Evolutionary conservation across 2,113 vertebrate genomes (phyloP), one percentile per base, ranked within the genome.

Genomic region (Thomomys bottae): DNA sequence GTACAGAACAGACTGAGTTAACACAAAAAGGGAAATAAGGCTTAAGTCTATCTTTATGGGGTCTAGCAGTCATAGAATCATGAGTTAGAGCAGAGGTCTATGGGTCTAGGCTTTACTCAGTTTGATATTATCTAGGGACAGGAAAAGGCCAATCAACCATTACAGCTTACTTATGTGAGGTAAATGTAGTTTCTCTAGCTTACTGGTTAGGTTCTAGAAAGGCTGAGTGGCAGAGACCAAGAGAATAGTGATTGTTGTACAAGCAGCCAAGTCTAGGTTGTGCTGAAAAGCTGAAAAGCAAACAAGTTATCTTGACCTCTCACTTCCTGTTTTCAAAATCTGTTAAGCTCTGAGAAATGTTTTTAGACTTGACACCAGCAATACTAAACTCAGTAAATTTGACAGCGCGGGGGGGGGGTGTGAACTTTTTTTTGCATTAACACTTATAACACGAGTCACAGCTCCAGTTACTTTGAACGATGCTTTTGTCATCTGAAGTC

Each of bases 11-110:
- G 20, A 68, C 42, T 79, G 18, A 72, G 26, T 82, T 90, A 77
- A 92, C 32, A 42, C 42, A 73, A 57, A 88, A 73, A 45, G 78
- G 59, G 87, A 87, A 95, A 81, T 76, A 89, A 87, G 54, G 77
- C 80, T 76, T 91, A 59, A 54, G 49, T 49, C 26, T 34, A 20
- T 20, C 30, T 82, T 67, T 17, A 87, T 71, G 10, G 57, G 45
- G n/a, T 63, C 49, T 30, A 82, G 42, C 36, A 6, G 28, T 71
- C 24, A 36, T 40, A 63, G 24, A 26, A 4, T 7, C 76, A 77
- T 21, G 0, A 71, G 36, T 2, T n/a, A n/a, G n/a, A n/a, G n/a
- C n/a, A n/a, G n/a, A n/a, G n/a, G n/a, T 26, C 59, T 9, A 59
- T 17, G 64, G 73, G 61, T 63, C 42, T 79, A 5, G 83, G 70